These are phyloP conservation scores for Mormyrus hasselquistii DNA, from an alignment of 2,797 vertebrate species.

Conservation along the genomic window DNA sequence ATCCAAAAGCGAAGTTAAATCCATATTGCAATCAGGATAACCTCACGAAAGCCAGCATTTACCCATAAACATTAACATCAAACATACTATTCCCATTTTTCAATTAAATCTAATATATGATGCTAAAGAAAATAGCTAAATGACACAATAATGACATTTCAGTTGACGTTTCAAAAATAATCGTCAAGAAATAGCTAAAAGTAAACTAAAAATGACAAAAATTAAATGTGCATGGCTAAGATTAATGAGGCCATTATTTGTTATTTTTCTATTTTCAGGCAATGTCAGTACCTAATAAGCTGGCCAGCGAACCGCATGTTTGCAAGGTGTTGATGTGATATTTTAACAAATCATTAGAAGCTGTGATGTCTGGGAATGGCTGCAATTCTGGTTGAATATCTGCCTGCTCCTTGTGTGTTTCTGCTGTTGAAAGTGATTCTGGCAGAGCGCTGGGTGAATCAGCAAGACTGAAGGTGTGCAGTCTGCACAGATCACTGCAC, in stretches of 20 bases:
- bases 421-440: background rate
- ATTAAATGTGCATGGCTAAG: background rate
- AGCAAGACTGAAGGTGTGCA: background rate
- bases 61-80: background rate
- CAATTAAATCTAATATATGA: background rate
- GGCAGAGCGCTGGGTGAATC: background rate
- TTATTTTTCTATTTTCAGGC: background rate
- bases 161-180: background rate
- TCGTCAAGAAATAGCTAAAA: background rate
- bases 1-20: background rate
- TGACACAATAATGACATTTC: background rate
- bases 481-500: background rate
- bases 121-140: background rate
- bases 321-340: background rate
- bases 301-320: background rate
- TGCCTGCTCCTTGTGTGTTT: background rate
- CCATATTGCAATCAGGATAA: background rate
- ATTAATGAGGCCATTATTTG: conserved; percentile 3
- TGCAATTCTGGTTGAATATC: background rate
- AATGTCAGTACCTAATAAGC: background rate
- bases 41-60: background rate
- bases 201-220: background rate
- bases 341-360: background rate
- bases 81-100: background rate
- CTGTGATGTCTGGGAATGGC: background rate